Base-by-base conservation (phyloP, 2,888 invertebrate species). In the Heliconius cydno region DNA sequence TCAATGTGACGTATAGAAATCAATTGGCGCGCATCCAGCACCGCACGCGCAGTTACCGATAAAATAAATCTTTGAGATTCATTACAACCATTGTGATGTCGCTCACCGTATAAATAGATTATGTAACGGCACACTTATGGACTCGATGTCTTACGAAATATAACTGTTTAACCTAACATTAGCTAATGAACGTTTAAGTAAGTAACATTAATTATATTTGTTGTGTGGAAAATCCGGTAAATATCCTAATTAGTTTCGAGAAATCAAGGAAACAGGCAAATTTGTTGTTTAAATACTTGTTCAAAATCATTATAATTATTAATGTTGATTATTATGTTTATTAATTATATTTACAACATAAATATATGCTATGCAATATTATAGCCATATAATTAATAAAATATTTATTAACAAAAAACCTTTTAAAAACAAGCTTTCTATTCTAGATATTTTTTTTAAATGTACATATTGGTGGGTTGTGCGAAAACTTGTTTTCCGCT, bases 21-120 rank as follows among this genome's bases (percentile, higher is more conserved):
- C 80, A 81, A 79, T 81, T 83, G 84, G 82, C 82, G 73, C 76
- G 30, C 22, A 46, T 87, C 88, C 89, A 82, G 76, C 46, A 28
- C n/a, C 71, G 77, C 82, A 79, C 79, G 79, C 74, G 80, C 57
- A 77, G 83, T 77, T 83, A 82, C 52, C 82, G 80, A 83, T 84
- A 82, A 82, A 82, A 88, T 88, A 88, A 89, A 88, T 89, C 87
- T 87, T 79, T 78, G 81, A 87, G 87, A 88, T 88, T 86, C 86
- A 89, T 88, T 89, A 86, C 87, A 78, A 73, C 81, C 78, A 90
- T 90, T 89, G 88, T 88, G 85, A 80, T 81, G 81, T 85, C 84
- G 83, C 87, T 89, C 86, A 84, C 85, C 86, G 74, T 83, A 89
- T 88, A 89, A 86, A 87, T 83, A 85, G 81, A 85, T 90, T 90